Evolutionary conservation across 2,888 invertebrate genomes (phyloP), one percentile per base, ranked within the genome.

Genomic region (Troilus luridus): DNA sequence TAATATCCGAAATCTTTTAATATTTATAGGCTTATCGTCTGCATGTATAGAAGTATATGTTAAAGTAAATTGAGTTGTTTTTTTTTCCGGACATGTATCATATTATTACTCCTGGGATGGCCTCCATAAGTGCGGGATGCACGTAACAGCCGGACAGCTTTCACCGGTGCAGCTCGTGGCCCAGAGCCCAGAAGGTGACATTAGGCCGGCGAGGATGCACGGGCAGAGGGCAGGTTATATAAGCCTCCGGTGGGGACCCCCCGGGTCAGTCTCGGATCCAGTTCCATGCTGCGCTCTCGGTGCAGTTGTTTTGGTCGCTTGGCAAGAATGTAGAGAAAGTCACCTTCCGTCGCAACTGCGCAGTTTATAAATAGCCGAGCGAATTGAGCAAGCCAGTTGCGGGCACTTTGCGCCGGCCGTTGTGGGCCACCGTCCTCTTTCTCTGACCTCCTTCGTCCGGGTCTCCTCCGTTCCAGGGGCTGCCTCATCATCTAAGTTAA

Each of bases 361-460:
- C 89, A 89, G 89, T 62, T 88, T 89, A 89, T 89, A 89, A 89
- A 89, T 89, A 89, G 89, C 89, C 54, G 64, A 12, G 60, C 2
- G 9, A 58, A 85, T 85, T 85, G 54, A 56, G 85, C 85, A 85
- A 85, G 85, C 41, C 19, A n/a, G 56, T 27, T 10, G 85, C 19
- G 85, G 85, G 21, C 54, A 21, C 41, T 81, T 54, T 3, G 9
- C 41, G 77, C 41, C 41, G 27, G 72, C 72, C n/a, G 2, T 24
- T 12, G 10, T 14, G 67, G 12, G 67, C 12, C 24, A 14, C 56
- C 27, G 72, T 24, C 67, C 56, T 85, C 85, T 85, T 85, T 85
- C 85, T 85, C 85, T 85, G 85, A 85, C 85, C 85, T 58, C 54
- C 85, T 85, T 85, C 72, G 24, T 27, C 24, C 67, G 24, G 67